Evolutionary conservation across 2,113 vertebrate genomes (phyloP).

Genomic region (Hypocryptadius cinnamomeus): DNA sequence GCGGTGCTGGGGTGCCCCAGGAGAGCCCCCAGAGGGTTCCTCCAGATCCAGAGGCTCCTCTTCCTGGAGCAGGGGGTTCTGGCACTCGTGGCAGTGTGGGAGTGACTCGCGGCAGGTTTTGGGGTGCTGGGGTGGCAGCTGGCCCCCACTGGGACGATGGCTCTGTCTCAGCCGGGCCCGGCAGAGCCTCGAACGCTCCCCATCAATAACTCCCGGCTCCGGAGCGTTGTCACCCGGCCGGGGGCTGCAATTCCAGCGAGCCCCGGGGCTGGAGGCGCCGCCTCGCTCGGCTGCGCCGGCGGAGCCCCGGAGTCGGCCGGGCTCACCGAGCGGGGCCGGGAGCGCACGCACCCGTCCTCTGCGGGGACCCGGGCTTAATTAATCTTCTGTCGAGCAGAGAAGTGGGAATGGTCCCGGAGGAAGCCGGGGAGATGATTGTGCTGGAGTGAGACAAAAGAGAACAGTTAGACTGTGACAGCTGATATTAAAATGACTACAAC

Average conservation of each 20-base stretch:
- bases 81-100: neutral
- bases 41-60: neutral
- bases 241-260: neutral
- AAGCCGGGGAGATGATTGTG: conserved; percentile 45
- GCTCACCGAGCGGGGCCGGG: neutral
- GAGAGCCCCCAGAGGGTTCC: neutral
- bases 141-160: rapidly evolving
- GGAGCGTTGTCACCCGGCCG: neutral
- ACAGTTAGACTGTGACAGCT: conserved; percentile 62
- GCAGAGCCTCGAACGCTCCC: rapidly evolving
- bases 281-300: neutral
- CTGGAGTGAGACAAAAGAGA: conserved; percentile 61
- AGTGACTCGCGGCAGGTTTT: neutral
- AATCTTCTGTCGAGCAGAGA: conserved; percentile 32
- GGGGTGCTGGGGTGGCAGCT: neutral
- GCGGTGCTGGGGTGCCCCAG: rapidly evolving
- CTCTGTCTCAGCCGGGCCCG: rapidly evolving
- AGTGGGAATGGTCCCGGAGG: conserved; percentile 22
- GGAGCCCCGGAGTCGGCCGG: neutral
- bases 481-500: conserved; percentile 70
- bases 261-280: neutral
- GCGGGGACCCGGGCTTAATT: conserved; percentile 53
- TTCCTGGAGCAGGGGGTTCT: neutral
- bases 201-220: neutral
- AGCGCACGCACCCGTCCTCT: neutral